Evolutionary conservation across 35 echinoderm and acorn worm genomes (phyloP).

Genomic region (Apostichopus californicus): DNA sequence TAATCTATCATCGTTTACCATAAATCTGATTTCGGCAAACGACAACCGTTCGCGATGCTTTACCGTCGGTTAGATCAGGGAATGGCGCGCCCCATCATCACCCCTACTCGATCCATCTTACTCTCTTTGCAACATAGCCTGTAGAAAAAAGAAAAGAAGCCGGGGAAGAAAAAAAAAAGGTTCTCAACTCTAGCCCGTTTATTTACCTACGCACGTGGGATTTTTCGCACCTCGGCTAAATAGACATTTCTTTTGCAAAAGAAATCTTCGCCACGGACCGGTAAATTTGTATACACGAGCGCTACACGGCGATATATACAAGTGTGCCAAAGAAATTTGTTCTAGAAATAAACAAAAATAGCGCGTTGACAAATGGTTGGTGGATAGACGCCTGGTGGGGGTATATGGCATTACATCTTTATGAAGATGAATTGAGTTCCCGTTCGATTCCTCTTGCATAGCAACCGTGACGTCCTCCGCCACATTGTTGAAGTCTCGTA

Average conservation of each 20-base stretch:
- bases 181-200: slow-evolving; percentile 22
- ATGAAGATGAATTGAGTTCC: slow-evolving; percentile 57
- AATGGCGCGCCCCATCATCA: slow-evolving; percentile 51
- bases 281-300: slow-evolving; percentile 55
- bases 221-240: slow-evolving; percentile 60
- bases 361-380: slow-evolving; percentile 56
- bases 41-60: background rate
- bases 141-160: too few relatives aligned
- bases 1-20: slow-evolving; percentile 49
- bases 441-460: slow-evolving; percentile 34
- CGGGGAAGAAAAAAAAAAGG: too few relatives aligned
- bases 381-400: slow-evolving; percentile 43
- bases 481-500: slow-evolving; percentile 44
- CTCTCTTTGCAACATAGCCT: slow-evolving; percentile 5
- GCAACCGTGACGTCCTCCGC: slow-evolving; percentile 49
- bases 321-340: slow-evolving; percentile 56
- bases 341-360: slow-evolving; percentile 57
- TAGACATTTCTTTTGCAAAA: slow-evolving; percentile 61
- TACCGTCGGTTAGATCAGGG: slow-evolving; percentile 32
- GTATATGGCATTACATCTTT: slow-evolving; percentile 58
- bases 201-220: slow-evolving; percentile 57
- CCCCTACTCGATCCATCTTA: slow-evolving; percentile 33
- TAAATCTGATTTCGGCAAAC: slow-evolving; percentile 41
- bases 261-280: slow-evolving; percentile 52
- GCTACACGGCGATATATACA: slow-evolving; percentile 59